Conservation (phyloP, 2,888 invertebrate genomes). For the Tetanocera ferruginea region DNA sequence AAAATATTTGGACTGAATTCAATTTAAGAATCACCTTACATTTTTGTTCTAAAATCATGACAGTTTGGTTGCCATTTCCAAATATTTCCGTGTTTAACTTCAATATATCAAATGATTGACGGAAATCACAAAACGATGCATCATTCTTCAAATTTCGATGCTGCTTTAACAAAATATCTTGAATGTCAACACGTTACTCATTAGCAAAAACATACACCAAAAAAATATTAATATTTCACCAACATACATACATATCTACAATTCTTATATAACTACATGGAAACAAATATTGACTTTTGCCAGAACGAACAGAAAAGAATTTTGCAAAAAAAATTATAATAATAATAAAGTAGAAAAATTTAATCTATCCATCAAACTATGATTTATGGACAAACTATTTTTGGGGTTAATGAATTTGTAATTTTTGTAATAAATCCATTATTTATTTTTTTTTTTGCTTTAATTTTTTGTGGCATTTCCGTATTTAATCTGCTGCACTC, state of each 20-base stretch:
- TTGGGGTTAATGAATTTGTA: background rate
- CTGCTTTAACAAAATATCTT: background rate
- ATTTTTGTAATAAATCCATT: no score
- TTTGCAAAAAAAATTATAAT: background rate
- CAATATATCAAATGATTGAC: background rate
- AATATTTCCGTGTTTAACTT: background rate
- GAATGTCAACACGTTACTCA: slow-evolving; percentile 16
- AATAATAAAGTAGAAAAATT: background rate
- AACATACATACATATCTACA: background rate
- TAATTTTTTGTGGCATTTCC: slow-evolving; percentile 4
- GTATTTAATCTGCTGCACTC: background rate
- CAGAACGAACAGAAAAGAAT: background rate
- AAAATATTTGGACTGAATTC: no score
- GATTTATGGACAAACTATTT: background rate
- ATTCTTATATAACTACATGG: no score
- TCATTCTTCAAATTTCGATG: background rate
- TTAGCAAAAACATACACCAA: background rate
- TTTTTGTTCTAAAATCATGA: no score
- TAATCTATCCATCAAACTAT: background rate
- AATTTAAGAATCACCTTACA: no score
- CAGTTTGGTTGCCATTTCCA: background rate
- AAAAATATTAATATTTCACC: background rate
- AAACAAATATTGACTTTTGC: slow-evolving; percentile 1
- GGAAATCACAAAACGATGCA: slow-evolving; percentile 21
- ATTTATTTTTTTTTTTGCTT: no score